Base-by-base conservation (phyloP, 2,113 vertebrate genomes). In the Bubo scandiacus region DNA sequence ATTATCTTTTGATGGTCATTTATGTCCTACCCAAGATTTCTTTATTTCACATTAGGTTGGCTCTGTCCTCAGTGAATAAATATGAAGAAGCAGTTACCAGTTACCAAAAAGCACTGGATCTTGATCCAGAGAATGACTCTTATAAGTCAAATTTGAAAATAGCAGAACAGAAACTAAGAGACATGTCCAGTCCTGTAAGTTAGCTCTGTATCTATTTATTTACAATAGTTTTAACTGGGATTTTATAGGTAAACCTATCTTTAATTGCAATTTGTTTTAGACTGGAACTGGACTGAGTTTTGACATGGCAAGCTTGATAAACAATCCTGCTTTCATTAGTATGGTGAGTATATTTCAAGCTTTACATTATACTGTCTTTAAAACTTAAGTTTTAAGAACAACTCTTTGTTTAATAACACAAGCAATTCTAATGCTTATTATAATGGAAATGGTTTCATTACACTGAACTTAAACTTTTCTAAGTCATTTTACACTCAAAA, bases 231-330 rank as follows among this genome's bases (percentile, higher is more conserved):
- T 93, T 75, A 67, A 55, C 43, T 88, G 79, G 51, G 55, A 66
- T 85, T 42, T 92, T 92, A 20, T 92, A 62, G 77, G n/a, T 94
- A 51, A 90, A 90, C 36, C 96, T 88, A 91, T 59, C 92, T 89
- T 94, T 55, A 90, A 26, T 81, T 92, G 40, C 57, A 63, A 84
- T 83, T 98, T 86, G 59, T 97, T 98, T 98, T 98, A 99, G 99
- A 99, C 98, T 86, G 99, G 99, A 78, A 98, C 99, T 43, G 99
- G 99, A 92, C 65, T 99, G 96, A 99, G 99, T 79, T 99, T 99
- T 94, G 99, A 99, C 97, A 99, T 99, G 99, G 99, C 99, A 40
- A 99, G 99, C 94, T 98, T 99, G 97, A 99, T 99, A 98, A 99
- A 99, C 98, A 99, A 99, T 98, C 99, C 99, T 52, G 99, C 99